These are phyloP conservation scores for Polydrusus cervinus DNA, from an alignment of 2,888 invertebrate species.

Conservation along the genomic window DNA sequence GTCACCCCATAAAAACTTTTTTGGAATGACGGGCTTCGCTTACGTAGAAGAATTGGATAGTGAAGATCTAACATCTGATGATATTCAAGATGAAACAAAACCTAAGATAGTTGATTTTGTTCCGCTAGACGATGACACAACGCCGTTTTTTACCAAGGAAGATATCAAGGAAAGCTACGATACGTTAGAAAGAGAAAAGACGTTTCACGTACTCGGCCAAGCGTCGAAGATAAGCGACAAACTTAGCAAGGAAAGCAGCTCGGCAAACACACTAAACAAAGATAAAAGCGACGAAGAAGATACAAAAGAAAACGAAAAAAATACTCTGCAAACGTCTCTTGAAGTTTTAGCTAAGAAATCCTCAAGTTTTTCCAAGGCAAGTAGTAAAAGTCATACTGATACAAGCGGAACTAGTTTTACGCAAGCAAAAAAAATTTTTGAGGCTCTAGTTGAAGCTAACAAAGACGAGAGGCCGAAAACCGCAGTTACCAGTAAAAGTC, in stretches of 20 bases:
- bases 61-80: slow-evolving; percentile 28
- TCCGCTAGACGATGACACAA: slow-evolving; percentile 58
- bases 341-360: slow-evolving; percentile 46
- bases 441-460: slow-evolving; percentile 58
- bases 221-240: slow-evolving; percentile 41
- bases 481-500: slow-evolving; percentile 14
- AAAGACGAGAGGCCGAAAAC: slow-evolving; percentile 34
- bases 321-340: slow-evolving; percentile 28
- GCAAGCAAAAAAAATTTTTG: slow-evolving; percentile 64
- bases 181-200: slow-evolving; percentile 61
- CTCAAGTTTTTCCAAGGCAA: slow-evolving; percentile 40
- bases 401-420: slow-evolving; percentile 59
- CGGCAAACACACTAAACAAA: neutral
- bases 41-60: slow-evolving; percentile 32
- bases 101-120: slow-evolving; percentile 60
- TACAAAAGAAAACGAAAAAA: neutral
- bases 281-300: slow-evolving; percentile 9
- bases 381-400: slow-evolving; percentile 40
- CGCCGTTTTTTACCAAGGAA: slow-evolving; percentile 56
- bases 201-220: slow-evolving; percentile 60
- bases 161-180: slow-evolving; percentile 52
- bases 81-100: slow-evolving; percentile 4
- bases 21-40: slow-evolving; percentile 17
- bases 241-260: neutral
- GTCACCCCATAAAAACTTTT: neutral